Evolutionary conservation across 2,888 invertebrate genomes (phyloP).

Genomic region (Fragum sueziense): DNA sequence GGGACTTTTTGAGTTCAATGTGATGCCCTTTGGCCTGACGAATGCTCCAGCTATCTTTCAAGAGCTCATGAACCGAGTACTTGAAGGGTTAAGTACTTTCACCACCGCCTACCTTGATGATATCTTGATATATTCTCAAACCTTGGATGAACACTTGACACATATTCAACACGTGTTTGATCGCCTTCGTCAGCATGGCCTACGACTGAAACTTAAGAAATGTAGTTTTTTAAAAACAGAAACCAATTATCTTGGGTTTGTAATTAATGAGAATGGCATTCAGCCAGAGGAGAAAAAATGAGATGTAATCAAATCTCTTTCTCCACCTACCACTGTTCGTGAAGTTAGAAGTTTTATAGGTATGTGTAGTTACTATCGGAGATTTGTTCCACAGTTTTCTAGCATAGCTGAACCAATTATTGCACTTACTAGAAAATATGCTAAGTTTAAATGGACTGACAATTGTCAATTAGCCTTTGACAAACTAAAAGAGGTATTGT

Average conservation of each 20-base stretch:
- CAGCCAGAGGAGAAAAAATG: conserved; percentile 7
- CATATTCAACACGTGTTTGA: neutral
- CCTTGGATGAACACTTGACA: neutral
- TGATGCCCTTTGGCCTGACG: too few relatives aligned
- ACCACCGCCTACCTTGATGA: too few relatives aligned
- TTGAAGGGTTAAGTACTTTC: too few relatives aligned
- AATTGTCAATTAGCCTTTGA: conserved; percentile 10
- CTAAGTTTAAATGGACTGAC: conserved; percentile 11
- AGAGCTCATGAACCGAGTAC: too few relatives aligned
- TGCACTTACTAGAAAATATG: conserved; percentile 24
- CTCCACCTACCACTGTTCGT: neutral
- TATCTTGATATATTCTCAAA: conserved; percentile 4
- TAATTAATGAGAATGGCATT: conserved; percentile 2
- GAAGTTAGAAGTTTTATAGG: conserved; percentile 11
- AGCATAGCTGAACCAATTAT: too few relatives aligned
- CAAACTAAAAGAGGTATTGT: neutral
- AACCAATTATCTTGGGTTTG: conserved; percentile 5
- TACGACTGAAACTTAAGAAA: neutral
- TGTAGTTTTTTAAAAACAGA: neutral
- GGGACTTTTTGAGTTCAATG: too few relatives aligned
- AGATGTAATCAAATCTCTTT: conserved; percentile 12
- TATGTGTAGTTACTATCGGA: conserved; percentile 6
- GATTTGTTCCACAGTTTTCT: too few relatives aligned
- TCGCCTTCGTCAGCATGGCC: neutral
- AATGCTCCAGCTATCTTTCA: too few relatives aligned